Conservation (phyloP, 2,888 invertebrate species). For the Nycteola revayana region DNA sequence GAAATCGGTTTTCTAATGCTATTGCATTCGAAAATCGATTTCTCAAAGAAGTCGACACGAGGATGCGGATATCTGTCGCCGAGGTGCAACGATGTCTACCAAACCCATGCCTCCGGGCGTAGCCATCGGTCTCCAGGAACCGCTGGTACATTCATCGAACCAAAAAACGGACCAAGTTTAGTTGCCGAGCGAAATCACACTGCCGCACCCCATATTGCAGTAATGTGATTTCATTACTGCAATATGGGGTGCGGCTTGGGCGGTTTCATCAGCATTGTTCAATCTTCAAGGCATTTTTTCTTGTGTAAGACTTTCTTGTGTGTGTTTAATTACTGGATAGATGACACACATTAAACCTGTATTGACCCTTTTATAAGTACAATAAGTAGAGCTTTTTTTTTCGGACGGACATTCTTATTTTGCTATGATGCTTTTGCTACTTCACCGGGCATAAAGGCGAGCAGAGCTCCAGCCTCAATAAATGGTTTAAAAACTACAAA, state of each 20-base stretch:
- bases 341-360: too few relatives aligned
- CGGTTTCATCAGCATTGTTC: background rate
- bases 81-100: background rate
- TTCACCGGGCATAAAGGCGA: too few relatives aligned
- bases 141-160: background rate
- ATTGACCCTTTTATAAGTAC: too few relatives aligned
- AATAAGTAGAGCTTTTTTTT: too few relatives aligned
- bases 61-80: background rate
- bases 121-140: background rate
- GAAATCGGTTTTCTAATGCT: background rate
- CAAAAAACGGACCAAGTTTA: background rate
- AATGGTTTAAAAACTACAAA: too few relatives aligned
- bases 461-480: too few relatives aligned
- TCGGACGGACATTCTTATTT: too few relatives aligned
- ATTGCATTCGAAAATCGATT: background rate
- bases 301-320: too few relatives aligned
- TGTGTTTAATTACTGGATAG: too few relatives aligned
- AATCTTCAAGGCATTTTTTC: background rate
- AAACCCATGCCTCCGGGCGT: background rate
- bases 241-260: too few relatives aligned
- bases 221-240: background rate
- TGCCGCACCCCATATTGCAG: background rate
- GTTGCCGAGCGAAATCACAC: conserved; percentile 1
- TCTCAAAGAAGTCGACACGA: background rate
- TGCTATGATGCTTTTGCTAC: too few relatives aligned